Base-by-base conservation (phyloP, 2,797 vertebrate genomes). In the Leptodactylus fallax region DNA sequence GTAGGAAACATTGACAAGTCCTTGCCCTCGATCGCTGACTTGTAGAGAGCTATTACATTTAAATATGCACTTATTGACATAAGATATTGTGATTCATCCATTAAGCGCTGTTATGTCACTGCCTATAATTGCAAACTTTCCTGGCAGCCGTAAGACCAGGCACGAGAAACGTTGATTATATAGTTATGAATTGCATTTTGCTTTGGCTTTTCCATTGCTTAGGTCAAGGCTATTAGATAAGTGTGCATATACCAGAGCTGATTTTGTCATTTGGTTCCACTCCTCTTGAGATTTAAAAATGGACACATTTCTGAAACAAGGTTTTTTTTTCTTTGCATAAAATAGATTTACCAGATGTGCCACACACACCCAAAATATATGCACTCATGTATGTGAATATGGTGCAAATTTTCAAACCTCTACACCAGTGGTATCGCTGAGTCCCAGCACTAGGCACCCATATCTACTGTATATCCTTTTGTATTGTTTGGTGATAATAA, bases 1-100 rank as follows among this genome's bases (percentile, higher is more conserved):
- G 58, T 81, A 49, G n/a, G 13, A 69, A 82, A 27, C 47, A 69
- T 27, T 82, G 63, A 19, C 81, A 67, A 21, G 81, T 25, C 81
- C 63, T 55, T 82, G 61, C n/a, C 63, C 63, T 27, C 1, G 12
- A 82, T 53, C 6, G n/a, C 27, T 63, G 36, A 49, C 27, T 47
- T 23, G 56, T 7, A 61, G 17, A 58, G 55, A 83, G 82, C 17
- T 1, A 36, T 83, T 83, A 55, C n/a, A 69, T 12, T 71, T 16
- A 71, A 72, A 83, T n/a, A 49, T 6, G 51, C 27, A 5, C 21
- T 56, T 83, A 69, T 56, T 55, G 65, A 83, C 17, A 72, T 72
- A 23, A 60, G 67, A 58, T 23, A 45, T 47, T 60, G 53, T 45
- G 27, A 12, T n/a, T 58, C 19, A 49, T 84, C 19, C 69, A 84